Conservation (phyloP, 2,113 vertebrate species). For the Austrofundulus limnaeus region DNA sequence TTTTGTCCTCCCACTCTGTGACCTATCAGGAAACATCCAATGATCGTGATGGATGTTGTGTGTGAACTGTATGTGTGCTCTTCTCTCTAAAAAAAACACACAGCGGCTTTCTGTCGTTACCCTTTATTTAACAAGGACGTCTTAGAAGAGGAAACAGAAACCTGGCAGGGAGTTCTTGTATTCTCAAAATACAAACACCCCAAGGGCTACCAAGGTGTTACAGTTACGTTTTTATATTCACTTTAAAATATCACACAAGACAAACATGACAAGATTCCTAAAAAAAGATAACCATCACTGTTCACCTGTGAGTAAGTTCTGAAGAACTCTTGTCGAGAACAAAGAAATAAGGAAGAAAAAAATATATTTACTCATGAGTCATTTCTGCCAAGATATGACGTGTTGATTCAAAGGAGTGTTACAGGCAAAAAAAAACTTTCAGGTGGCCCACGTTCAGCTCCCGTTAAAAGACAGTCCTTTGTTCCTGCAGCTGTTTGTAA, state of each 20-base stretch:
- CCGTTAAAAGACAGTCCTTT: slow-evolving; percentile 58
- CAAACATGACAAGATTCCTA: slow-evolving; percentile 2
- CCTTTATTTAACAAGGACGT: slow-evolving; percentile 41
- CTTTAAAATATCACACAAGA: slow-evolving; percentile 2
- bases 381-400: slow-evolving; percentile 22
- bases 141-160: slow-evolving; percentile 35
- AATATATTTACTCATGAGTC: slow-evolving; percentile 40
- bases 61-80: background rate
- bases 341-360: slow-evolving; percentile 9
- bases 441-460: slow-evolving; percentile 47
- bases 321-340: slow-evolving; percentile 8
- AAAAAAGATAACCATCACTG: slow-evolving; percentile 12
- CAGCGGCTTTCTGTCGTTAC: slow-evolving; percentile 41
- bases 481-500: slow-evolving; percentile 50
- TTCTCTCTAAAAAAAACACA: slow-evolving; percentile 7
- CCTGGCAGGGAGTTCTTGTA: slow-evolving; percentile 29
- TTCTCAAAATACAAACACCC: slow-evolving; percentile 53
- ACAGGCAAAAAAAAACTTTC: slow-evolving; percentile 37
- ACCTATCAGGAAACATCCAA: slow-evolving; percentile 35
- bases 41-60: slow-evolving; percentile 32
- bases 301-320: background rate
- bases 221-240: too few relatives aligned
- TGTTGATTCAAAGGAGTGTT: slow-evolving; percentile 43
- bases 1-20: slow-evolving; percentile 26
- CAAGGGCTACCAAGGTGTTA: slow-evolving; percentile 39